A percentile compares a stretch with the other conserved stretches of the same genome.
Conservation (phyloP, 2,888 invertebrate species). For the Lydus trimaculatus region DNA sequence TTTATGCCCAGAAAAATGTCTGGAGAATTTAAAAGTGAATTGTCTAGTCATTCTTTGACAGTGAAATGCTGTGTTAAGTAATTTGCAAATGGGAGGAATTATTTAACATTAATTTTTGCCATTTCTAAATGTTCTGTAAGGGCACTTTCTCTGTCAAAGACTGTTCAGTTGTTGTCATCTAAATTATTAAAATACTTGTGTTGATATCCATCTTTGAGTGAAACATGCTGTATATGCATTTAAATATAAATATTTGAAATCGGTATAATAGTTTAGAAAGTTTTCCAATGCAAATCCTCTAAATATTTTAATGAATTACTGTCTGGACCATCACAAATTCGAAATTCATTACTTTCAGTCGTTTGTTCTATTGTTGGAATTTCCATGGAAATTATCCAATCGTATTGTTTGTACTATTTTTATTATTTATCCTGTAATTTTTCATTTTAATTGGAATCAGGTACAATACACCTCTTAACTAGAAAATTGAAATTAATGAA, state of each 20-base stretch:
- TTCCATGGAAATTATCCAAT: neutral
- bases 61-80: too few species aligned
- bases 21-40: too few species aligned
- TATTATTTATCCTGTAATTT: neutral
- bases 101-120: too few species aligned
- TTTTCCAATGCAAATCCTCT: neutral
- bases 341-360: slow-evolving; percentile 1
- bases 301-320: neutral
- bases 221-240: too few species aligned
- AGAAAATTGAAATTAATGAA: slow-evolving; percentile 1
- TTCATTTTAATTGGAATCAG: neutral
- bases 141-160: too few species aligned
- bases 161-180: too few species aligned
- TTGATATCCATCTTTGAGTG: too few species aligned
- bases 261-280: neutral
- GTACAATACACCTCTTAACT: neutral
- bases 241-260: neutral
- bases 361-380: slow-evolving; percentile 6
- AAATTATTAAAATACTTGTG: too few species aligned
- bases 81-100: too few species aligned
- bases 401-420: neutral
- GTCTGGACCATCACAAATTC: neutral
- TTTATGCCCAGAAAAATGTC: too few species aligned
- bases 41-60: too few species aligned
- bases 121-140: too few species aligned